Base-by-base conservation (phyloP, 2,113 vertebrate species). In the Lasiurus borealis region DNA sequence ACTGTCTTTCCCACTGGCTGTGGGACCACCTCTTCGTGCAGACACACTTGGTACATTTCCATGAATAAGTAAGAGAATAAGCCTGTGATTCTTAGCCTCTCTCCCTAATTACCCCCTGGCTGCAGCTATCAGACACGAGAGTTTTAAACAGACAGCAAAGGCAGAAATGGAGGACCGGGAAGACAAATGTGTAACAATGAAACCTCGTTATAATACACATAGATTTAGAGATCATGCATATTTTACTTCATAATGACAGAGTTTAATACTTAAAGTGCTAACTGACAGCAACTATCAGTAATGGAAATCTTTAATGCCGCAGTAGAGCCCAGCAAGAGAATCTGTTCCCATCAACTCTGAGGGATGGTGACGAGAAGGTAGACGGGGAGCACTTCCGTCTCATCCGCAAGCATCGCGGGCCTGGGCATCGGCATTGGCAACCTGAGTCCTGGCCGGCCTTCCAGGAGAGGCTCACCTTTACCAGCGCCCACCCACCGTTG, bases 231-330 rank as follows among this genome's bases (percentile, higher is more conserved):
- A 97, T 97, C 82, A 92, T 96, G 96, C 92, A 97, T 97, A 97
- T 97, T 97, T 97, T 96, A 97, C 90, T 92, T 96, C 25, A 34
- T 96, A 91, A 97, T 95, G 97, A 96, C 97, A 94, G 91, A 86
- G 69, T 87, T 95, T 97, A 96, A 96, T 95, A 89, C 88, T 54
- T 77, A 90, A 85, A 92, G 76, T 94, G 82, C 94, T 97, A 97
- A 96, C 96, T 95, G 93, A 82, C 80, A 91, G 89, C 90, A 96
- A 44, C 85, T 85, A 95, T 96, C 94, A 77, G 92, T 93, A 96
- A 95, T 95, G 94, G 85, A 95, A 94, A 96, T 96, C 96, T 96
- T 96, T 96, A 96, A 93, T 89, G 86, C 78, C 84, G 75, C 92
- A 62, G n/a, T 27, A 4, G 78, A 93, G 46, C 54, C 48, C n/a